Evolutionary conservation across 2,888 invertebrate species (phyloP), one percentile per base, ranked within the genome.

Genomic region (Apamea anceps): DNA sequence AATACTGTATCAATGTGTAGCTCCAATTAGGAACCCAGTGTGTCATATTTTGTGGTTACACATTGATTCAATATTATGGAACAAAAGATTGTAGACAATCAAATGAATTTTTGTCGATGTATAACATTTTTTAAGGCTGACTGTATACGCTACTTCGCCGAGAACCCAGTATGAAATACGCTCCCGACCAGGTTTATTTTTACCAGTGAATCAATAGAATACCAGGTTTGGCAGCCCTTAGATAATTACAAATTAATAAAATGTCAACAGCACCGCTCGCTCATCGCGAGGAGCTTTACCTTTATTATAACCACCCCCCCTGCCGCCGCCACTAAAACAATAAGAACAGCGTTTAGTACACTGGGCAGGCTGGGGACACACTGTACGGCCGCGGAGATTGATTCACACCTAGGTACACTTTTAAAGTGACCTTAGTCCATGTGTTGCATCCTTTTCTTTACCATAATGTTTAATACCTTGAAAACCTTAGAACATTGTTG

Each of bases 271-370:
- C 98, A 98, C 98, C 98, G 97, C 97, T 97, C 97, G 97, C 96
- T 97, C 97, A 97, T 97, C 97, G 97, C 97, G 97, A 98, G 97
- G 98, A 98, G 98, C 98, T 98, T 99, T 99, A 99, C 99, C 99
- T 99, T 99, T 99, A 98, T 98, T 98, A 98, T 97, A 99, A 98
- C 98, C 98, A 98, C 99, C 98, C 98, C 98, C 98, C 97, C 98
- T 98, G 98, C 98, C 98, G 98, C 98, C 98, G 98, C 99, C 98
- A 98, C 99, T 98, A 98, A 98, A 98, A 98, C 98, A 98, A 98
- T 98, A 98, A 97, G 97, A 98, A 97, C 97, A 97, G 97, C 97
- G 97, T 98, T 98, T 98, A 98, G 98, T 98, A 98, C 97, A 95
- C 97, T 93, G 93, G 96, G 96, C 97, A 97, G 97, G 97, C 97